Base-by-base conservation (phyloP, 2,888 invertebrate genomes). In the Pyrgus malvae region DNA sequence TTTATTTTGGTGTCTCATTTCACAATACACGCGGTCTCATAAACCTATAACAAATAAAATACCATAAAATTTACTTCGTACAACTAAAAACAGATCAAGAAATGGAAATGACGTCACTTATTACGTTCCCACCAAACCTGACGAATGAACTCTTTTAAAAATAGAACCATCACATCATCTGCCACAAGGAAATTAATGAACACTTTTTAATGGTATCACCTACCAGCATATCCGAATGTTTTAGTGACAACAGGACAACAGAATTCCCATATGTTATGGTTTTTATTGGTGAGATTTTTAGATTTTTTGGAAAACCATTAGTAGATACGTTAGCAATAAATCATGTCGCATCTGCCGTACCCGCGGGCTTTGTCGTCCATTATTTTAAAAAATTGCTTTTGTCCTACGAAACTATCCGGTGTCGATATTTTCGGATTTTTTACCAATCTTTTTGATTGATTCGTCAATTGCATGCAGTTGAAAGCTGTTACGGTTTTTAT, bases 261-360 rank as follows among this genome's bases (percentile, higher is more conserved):
- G 72, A 76, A 71, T 78, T 74, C 77, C 81, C 86, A 79, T 78
- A 84, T 86, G 86, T 76, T 80, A 78, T 78, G 74, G 76, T 80
- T 81, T 85, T 84, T 85, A 61, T 64, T 56, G 64, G 73, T 78
- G 77, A 76, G 73, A 70, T 65, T 74, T 65, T 73, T 64, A 68
- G 42, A 81, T 80, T 79, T 84, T 85, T 86, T 69, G 81, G 73
- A 88, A 87, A 84, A 76, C 84, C 85, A 86, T 87, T 89, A 86
- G 84, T 82, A n/a, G n/a, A n/a, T n/a, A 83, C 79, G 72, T 65
- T 65, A 62, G 69, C 72, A 73, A 85, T 90, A 83, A 87, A 88
- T 90, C 88, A 88, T 80, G 65, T 65, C 66, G 68, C 88, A 89
- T 85, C 85, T 88, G 88, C 78, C 70, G 59, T 56, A 51, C 67